Base-by-base conservation (phyloP, 1,140 invertebrate species). In the Brachionus angularis region DNA sequence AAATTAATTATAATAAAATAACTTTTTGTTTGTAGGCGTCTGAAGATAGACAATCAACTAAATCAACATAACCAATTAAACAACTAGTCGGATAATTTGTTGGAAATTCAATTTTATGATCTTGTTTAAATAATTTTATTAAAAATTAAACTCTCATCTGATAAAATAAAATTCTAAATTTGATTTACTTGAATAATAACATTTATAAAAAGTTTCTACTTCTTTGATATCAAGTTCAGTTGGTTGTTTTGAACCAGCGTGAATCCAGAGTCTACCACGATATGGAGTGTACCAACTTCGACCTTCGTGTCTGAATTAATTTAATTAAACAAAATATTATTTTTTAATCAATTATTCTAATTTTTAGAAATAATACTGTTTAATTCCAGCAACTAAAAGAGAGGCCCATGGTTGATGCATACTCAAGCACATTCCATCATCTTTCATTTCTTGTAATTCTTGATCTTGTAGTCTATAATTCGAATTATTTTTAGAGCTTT, bases 331-430 rank as follows among this genome's bases (percentile, higher is more conserved):
- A 16, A 33, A 31, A 31, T 5, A 5, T 23, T 29, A 47, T 16
- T 12, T 49, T 29, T 8, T 71, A 69, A 39, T 36, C n/a, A 46
- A 18, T 25, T 14, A 25, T 8, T 2, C 1, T 25, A n/a, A 10
- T 29, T 29, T 31, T 34, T 29, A 55, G 7, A 39, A 71, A 52
- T 42, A n/a, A n/a, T 58, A 93, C 91, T 85, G 85, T 85, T 96
- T 97, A 72, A 96, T 95, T 55, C 93, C 93, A 23, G 86, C 84
- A 3, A 95, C 86, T 0, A 98, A 82, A 21, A 97, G 82, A 1
- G 91, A 92, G 7, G 94, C 95, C 86, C 90, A 96, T 0, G 95
- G 95, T 77, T 98, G 94, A 82, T 94, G 91, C 87, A 97, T 88
- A 76, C 90, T 93, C 5, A 98, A 80, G 81, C 93, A 96, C 73